Evolutionary conservation across 1,140 invertebrate species (phyloP).

Genomic region (Olivierus martensii): DNA sequence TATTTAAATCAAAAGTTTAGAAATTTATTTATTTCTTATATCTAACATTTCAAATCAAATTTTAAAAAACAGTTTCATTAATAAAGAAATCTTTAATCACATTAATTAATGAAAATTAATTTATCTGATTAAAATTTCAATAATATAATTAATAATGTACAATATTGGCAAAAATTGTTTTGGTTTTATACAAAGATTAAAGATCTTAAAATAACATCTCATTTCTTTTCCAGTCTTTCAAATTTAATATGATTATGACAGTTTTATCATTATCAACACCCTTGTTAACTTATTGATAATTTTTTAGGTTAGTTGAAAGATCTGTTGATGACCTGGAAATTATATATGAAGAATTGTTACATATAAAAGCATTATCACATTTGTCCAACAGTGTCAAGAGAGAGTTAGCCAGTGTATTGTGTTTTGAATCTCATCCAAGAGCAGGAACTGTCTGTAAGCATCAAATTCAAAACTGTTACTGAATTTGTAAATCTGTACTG

Average conservation of each 20-base stretch:
- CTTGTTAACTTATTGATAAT: conserved; percentile 13
- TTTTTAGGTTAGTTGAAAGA: conserved; percentile 49
- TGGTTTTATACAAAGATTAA: too few species aligned
- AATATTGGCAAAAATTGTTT: too few species aligned
- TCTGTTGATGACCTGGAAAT: conserved; percentile 64
- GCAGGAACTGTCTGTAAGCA: conserved; percentile 61
- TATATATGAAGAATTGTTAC: conserved; percentile 70
- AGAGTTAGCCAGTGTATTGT: conserved; percentile 61
- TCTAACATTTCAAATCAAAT: too few species aligned
- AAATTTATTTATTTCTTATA: too few species aligned
- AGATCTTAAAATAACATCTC: neutral
- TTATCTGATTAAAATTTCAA: too few species aligned
- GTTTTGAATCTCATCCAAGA: conserved; percentile 68
- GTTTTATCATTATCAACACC: conserved; percentile 10
- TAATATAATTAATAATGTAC: too few species aligned
- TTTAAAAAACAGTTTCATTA: too few species aligned
- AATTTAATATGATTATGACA: neutral
- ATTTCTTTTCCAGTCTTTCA: neutral
- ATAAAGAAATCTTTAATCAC: too few species aligned
- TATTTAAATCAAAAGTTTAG: too few species aligned
- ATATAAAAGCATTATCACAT: conserved; percentile 66
- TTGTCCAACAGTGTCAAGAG: conserved; percentile 69
- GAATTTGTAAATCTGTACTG: neutral
- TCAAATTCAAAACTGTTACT: neutral
- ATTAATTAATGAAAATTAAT: too few species aligned